phyloP scores from a whole-genome alignment of 2,888 invertebrate genomes.

The Rhodophaea formosa region DNA sequence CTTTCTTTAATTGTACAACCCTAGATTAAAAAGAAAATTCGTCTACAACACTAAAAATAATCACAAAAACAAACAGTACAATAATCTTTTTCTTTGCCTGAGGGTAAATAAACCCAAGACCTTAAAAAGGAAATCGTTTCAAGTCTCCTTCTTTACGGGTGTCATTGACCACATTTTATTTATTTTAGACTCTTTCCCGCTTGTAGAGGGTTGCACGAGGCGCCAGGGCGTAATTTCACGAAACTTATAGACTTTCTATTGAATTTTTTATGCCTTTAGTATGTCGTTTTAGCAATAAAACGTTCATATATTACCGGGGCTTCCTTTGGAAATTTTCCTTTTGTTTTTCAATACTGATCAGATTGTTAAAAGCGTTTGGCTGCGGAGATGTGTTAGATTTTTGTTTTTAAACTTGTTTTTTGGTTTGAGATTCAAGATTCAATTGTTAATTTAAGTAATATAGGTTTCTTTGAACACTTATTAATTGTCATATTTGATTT shows the following conservation, averaged over 20 bases:
- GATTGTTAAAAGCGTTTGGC: background rate
- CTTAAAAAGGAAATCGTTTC: background rate
- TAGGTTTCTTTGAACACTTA: no score
- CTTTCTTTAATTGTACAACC: no score
- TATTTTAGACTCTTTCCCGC: constrained; percentile 7
- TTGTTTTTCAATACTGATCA: background rate
- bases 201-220: constrained; percentile 10
- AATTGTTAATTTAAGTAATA: no score
- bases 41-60: no score
- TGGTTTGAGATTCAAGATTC: no score
- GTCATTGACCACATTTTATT: constrained; percentile 13
- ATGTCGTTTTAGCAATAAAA: constrained; percentile 19
- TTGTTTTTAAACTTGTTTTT: no score
- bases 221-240: constrained; percentile 22
- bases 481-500: no score
- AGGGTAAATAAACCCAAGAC: background rate
- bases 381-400: background rate
- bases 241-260: constrained; percentile 23
- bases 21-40: no score
- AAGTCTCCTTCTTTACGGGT: background rate
- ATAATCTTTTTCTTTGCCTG: background rate
- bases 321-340: background rate
- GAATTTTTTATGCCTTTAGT: constrained; percentile 22
- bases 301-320: constrained; percentile 4
- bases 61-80: background rate